Conservation (phyloP, 2,797 vertebrate species). For the Mus spretus region DNA sequence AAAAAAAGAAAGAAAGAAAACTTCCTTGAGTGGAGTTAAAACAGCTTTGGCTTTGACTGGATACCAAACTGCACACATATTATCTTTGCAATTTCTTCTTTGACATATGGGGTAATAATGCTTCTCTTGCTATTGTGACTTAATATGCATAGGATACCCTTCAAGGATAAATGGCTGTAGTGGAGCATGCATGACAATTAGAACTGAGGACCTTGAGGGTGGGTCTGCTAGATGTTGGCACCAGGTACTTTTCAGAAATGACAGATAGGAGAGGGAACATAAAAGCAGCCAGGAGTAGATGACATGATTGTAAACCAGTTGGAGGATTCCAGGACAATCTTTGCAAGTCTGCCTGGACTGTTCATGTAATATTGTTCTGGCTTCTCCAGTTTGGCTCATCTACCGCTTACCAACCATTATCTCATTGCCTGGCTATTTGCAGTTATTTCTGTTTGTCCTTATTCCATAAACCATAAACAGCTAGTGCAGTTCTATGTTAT, state of each 20-base stretch:
- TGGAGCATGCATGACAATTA: not conserved
- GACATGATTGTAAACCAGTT: not conserved
- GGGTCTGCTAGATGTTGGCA: not conserved
- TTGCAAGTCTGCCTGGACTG: not conserved
- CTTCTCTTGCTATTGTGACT: not conserved
- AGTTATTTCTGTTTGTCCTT: not conserved
- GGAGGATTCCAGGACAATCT: conserved; percentile 28
- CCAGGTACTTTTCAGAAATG: not conserved
- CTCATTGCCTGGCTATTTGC: not conserved
- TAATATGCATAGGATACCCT: not conserved
- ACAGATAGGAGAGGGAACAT: not conserved
- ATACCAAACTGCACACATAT: not conserved
- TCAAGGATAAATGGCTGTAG: not conserved
- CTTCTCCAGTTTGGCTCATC: accelerated
- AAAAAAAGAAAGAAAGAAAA: no score
- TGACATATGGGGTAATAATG: not conserved
- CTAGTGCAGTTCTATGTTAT: not conserved
- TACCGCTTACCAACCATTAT: not conserved
- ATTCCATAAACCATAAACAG: not conserved
- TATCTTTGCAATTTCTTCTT: conserved; percentile 13
- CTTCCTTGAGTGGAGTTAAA: conserved; percentile 7
- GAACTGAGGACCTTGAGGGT: not conserved
- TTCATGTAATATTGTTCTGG: not conserved
- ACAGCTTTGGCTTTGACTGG: not conserved
- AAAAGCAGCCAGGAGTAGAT: not conserved